Percentiles rank a stretch among this genome's conserved stretches.
Evolutionary conservation across 2,113 vertebrate genomes (phyloP).

Genomic region (Collichthys lucidus): DNA sequence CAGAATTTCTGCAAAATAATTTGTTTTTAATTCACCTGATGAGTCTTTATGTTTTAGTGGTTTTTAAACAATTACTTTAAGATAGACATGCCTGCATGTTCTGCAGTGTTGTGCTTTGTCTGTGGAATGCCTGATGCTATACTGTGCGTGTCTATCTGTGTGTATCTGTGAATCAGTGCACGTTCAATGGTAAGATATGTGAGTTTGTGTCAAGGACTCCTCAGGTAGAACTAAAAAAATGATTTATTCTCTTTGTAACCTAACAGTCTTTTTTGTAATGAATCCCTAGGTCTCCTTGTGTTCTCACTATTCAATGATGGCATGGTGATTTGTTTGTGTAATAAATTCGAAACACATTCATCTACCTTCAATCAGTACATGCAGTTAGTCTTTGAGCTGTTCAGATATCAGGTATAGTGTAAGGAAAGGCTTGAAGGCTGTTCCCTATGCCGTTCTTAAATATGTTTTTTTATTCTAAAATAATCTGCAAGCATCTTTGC

Average conservation of each 20-base stretch:
- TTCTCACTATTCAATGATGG: constrained; percentile 16
- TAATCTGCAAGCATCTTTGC: not conserved
- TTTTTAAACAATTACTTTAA: not conserved
- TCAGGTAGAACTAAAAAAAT: not conserved
- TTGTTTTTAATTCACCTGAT: not conserved
- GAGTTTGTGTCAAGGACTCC: not conserved
- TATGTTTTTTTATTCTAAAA: not conserved
- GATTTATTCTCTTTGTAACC: not conserved
- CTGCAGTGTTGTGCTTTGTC: not conserved
- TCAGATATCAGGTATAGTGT: not conserved
- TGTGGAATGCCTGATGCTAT: not conserved
- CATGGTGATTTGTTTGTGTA: not conserved
- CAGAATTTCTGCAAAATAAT: not conserved
- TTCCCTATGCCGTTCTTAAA: not conserved
- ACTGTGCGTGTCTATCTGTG: not conserved
- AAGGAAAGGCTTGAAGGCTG: not conserved
- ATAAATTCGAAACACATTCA: constrained; percentile 33
- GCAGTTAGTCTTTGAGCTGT: not conserved
- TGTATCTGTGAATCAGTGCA: constrained; percentile 23
- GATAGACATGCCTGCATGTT: not conserved
- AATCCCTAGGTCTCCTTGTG: not conserved
- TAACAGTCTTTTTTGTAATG: not conserved
- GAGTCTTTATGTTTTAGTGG: not conserved
- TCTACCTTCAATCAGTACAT: constrained; percentile 23
- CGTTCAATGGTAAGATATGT: constrained; percentile 17